Base-by-base conservation (phyloP, 64 coral and sea anemone genomes). In the Montipora cactus region DNA sequence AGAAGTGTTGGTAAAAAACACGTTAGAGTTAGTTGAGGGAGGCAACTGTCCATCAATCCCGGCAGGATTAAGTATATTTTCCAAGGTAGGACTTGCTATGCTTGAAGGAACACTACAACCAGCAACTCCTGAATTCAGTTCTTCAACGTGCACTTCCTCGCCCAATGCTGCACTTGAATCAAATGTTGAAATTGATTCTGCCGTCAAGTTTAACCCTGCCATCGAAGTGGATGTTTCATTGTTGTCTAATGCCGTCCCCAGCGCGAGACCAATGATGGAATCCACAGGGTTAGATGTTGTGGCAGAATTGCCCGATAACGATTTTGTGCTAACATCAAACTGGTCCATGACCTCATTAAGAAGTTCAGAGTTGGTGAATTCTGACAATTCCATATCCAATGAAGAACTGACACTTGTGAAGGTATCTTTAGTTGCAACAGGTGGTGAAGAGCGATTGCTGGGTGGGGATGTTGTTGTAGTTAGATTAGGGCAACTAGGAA, bases 51-150 rank as follows among this genome's bases (percentile, higher is more conserved):
- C 82, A 21, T 5, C 23, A 71, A 19, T 46, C 4, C 3, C 8
- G 12, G 47, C 67, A 11, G 82, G 47, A 28, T 76, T 85, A 5
- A 92, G 80, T 85, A 92, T 92, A 68, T 92, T 85, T 47, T 84
- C 79, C 57, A 92, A 67, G 12, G 90, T 76, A 50, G 80, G 68
- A 64, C 80, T 92, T n/a, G 90, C 13, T 7, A 85, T 12, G 18
- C 44, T 77, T 15, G 81, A 50, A 10, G 74, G 13, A 4, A 62
- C 23, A 77, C 77, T 44, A 6, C 52, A 44, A 9, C 71, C 81
- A 81, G 92, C 9, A 67, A 87, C 76, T 44, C 81, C 81, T 70
- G 92, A 79, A 70, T 87, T 93, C 44, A 93, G 62, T 23, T 74
- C 76, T 71, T 93, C 79, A 5, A 52, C 23, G 15, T 88, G 92